These are phyloP conservation scores for Avahi laniger DNA, from an alignment of 2,797 vertebrate genomes.

Conservation along the genomic window DNA sequence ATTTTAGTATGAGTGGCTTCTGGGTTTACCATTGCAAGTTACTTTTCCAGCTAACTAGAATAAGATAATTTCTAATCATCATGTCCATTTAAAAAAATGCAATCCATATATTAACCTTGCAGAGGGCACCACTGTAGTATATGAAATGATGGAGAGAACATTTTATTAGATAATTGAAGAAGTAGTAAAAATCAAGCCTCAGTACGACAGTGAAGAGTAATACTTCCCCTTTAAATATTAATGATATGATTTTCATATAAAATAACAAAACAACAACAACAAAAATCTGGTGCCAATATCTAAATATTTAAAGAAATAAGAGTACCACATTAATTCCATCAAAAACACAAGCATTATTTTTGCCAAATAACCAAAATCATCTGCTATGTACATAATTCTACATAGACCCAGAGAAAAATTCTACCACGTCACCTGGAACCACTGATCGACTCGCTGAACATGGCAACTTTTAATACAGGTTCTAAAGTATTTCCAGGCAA, in stretches of 20 bases:
- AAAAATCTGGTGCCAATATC: background rate
- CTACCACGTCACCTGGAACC: background rate
- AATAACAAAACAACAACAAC: background rate
- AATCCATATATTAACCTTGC: background rate
- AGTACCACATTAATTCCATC: constrained; percentile 14
- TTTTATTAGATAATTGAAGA: background rate
- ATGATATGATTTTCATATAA: background rate
- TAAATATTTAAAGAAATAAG: background rate
- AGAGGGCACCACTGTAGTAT: background rate
- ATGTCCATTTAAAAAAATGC: background rate
- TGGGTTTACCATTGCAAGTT: background rate
- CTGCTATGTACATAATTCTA: background rate
- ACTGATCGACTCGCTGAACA: background rate
- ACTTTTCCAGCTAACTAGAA: background rate
- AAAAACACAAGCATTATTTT: constrained; percentile 1
- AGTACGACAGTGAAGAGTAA: background rate
- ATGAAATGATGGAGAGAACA: background rate
- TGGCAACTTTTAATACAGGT: background rate
- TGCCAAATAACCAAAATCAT: background rate
- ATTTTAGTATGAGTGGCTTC: background rate
- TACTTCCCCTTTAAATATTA: background rate
- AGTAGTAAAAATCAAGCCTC: background rate
- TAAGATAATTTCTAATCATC: background rate
- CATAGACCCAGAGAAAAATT: background rate
- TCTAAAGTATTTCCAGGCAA: background rate